Evolutionary conservation across 2,888 invertebrate species (phyloP), one percentile per base, ranked within the genome.

Genomic region (Acleris emargana): DNA sequence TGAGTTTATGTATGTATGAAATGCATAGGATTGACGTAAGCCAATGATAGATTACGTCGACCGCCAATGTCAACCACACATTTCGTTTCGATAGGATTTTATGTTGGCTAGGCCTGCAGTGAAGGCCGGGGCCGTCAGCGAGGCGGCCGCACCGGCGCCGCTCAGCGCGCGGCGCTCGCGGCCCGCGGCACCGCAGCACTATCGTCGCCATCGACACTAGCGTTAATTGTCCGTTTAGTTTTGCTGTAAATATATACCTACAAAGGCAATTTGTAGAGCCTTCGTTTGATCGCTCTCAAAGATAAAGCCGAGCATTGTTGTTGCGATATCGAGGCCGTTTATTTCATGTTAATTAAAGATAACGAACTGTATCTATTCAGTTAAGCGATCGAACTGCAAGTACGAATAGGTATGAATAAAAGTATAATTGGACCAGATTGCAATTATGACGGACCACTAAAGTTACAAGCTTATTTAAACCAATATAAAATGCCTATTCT

Each of bases 301-400:
- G 86, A 87, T 87, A 86, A 82, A 76, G 78, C 78, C 79, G 73
- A 69, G 73, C 77, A 82, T 86, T 86, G 82, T 85, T 77, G 76
- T 80, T 79, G 78, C 78, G 78, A 81, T 80, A 86, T 86, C 76
- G 83, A 78, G 83, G 83, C 76, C 84, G 77, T 76, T 81, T 83
- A 80, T 81, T 81, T 78, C 75, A 80, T 82, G 80, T 83, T 88
- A 86, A 87, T 88, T 87, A 85, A 79, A 86, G 83, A 83, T 86
- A 82, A 82, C 77, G 77, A 83, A 78, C 78, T 76, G 74, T 77
- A 81, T 77, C 73, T 76, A 71, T 72, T 61, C 58, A 58, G 62
- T 68, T 62, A 57, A 57, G 51, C 18, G 55, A 66, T 64, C 52
- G 51, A 38, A 52, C 17, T 61, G 7, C 38, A 25, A 25, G 42